These are phyloP conservation scores for Dendronephthya gigantea DNA, from an alignment of 64 coral and sea anemone species.

Conservation along the genomic window DNA sequence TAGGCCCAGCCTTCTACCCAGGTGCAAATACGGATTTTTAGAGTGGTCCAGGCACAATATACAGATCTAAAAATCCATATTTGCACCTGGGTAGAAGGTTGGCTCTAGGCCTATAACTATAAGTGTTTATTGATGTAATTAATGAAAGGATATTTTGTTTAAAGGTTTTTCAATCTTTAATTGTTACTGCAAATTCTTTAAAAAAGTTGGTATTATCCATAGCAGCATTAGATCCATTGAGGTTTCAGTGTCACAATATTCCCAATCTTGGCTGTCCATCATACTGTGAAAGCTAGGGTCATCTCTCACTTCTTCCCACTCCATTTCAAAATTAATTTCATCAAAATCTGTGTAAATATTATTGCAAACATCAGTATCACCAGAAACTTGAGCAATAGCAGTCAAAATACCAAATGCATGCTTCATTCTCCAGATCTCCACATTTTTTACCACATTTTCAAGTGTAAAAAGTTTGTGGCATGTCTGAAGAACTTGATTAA, in stretches of 20 bases:
- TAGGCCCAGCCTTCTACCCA: too few species aligned
- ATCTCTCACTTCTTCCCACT: slow-evolving; percentile 18
- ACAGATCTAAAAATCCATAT: too few species aligned
- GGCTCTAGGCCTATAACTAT: too few species aligned
- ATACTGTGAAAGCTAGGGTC: not conserved
- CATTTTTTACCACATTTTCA: not conserved
- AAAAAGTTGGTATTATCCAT: not conserved
- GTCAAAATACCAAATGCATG: slow-evolving; percentile 1
- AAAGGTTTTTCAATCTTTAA: not conserved
- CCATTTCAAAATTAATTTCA: slow-evolving; percentile 5
- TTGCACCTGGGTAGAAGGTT: too few species aligned
- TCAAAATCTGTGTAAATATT: not conserved
- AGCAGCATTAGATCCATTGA: not conserved
- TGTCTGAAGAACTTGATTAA: not conserved
- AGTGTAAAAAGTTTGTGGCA: not conserved
- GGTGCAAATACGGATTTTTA: too few species aligned
- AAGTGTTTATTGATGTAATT: too few species aligned
- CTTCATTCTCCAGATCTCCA: not conserved
- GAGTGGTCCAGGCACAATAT: too few species aligned
- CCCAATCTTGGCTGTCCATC: slow-evolving; percentile 11
- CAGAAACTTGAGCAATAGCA: not conserved
- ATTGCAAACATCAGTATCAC: not conserved
- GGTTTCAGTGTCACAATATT: not conserved
- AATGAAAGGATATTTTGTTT: too few species aligned
- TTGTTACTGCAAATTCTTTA: not conserved